Evolutionary conservation across 2,888 invertebrate genomes (phyloP).

Genomic region (Lysandra coridon): DNA sequence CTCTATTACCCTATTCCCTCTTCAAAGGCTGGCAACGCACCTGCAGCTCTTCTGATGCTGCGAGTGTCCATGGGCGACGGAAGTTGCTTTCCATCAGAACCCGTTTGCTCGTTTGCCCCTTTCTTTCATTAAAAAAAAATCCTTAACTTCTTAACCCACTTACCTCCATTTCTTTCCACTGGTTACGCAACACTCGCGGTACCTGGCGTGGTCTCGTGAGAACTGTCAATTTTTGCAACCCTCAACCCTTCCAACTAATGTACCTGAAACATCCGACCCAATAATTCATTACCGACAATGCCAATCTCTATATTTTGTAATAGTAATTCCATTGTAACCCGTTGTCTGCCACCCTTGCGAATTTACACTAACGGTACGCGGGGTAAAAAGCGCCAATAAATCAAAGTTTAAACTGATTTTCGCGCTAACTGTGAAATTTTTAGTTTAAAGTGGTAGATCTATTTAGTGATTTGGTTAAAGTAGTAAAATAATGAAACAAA

Average conservation of each 20-base stretch:
- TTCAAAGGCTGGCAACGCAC: too few relatives aligned
- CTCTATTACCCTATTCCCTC: too few relatives aligned
- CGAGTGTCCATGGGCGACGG: too few relatives aligned
- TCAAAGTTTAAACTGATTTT: slow-evolving; percentile 54
- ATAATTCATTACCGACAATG: slow-evolving; percentile 79
- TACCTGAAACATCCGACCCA: slow-evolving; percentile 79
- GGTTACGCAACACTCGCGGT: slow-evolving; percentile 36
- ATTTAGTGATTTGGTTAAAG: too few relatives aligned
- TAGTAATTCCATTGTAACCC: slow-evolving; percentile 75
- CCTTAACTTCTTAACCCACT: background rate
- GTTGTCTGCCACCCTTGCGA: slow-evolving; percentile 74
- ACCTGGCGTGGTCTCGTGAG: slow-evolving; percentile 74
- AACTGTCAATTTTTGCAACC: slow-evolving; percentile 74
- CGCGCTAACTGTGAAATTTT: background rate
- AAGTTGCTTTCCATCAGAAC: too few relatives aligned
- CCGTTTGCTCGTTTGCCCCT: too few relatives aligned
- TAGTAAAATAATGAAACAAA: too few relatives aligned
- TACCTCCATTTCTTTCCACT: slow-evolving; percentile 9
- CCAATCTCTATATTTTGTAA: slow-evolving; percentile 64
- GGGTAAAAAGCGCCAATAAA: slow-evolving; percentile 68
- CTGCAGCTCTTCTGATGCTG: too few relatives aligned
- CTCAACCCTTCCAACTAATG: slow-evolving; percentile 71
- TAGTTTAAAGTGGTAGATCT: too few relatives aligned
- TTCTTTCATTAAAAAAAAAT: background rate
- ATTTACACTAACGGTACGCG: slow-evolving; percentile 65